Evolutionary conservation across 2,888 invertebrate species (phyloP), one percentile per base, ranked within the genome.

Genomic region (Agonopterix subpropinquella): DNA sequence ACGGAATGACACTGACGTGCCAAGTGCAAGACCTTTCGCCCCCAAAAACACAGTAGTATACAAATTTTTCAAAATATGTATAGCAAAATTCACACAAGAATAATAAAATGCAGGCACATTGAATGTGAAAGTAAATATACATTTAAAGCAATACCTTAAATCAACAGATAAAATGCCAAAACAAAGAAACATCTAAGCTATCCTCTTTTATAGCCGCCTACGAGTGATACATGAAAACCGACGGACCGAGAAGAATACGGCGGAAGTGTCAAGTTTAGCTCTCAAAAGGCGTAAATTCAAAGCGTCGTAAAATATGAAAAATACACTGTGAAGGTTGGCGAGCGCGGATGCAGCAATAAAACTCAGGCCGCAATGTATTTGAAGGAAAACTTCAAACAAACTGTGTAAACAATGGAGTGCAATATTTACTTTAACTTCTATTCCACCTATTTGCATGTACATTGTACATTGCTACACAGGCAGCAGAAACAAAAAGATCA

Each of bases 271-370:
- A 64, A 68, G 59, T 61, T 62, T 64, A 59, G 56, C 64, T 67
- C 67, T 69, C 65, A 62, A 64, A 67, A 64, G 70, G 71, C 73
- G 73, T 79, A 77, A 79, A 83, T 83, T 84, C 80, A 76, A 80
- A 82, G 76, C 70, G 65, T 83, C 83, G 80, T 85, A 83, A 84
- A 85, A 80, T 82, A 80, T 83, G 82, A 82, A 83, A 81, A 81
- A 82, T 77, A 78, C 73, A 67, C 56, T 64, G 62, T 65, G 71
- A 66, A 64, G 64, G 56, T 58, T 62, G 52, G 46, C 28, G 41
- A 54, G 53, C 57, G 59, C 60, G 66, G 61, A 67, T 66, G 70
- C 60, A 53, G 73, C 62, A 65, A 70, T 78, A 80, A 78, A 80
- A 74, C 65, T 64, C 70, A 63, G 64, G 65, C 67, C 61, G 58